These are phyloP conservation scores for Ondatra zibethicus DNA, from an alignment of 2,113 vertebrate genomes.

Conservation along the genomic window DNA sequence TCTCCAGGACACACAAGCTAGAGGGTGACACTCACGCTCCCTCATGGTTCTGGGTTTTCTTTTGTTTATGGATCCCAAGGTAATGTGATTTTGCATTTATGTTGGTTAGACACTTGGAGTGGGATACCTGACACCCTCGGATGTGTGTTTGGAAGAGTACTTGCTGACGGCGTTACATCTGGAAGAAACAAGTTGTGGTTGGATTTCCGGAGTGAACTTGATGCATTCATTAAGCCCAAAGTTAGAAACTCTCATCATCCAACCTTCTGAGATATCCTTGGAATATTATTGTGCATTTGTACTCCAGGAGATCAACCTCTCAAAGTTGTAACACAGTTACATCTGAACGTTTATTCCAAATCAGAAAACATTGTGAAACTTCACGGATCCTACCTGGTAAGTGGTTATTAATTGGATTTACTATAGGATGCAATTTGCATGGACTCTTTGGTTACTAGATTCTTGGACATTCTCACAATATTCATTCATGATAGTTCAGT, in stretches of 20 bases:
- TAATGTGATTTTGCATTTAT: neutral
- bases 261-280: neutral
- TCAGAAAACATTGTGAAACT: neutral
- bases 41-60: neutral
- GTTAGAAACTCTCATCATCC: neutral
- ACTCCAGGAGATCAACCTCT: neutral
- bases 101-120: neutral
- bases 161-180: neutral
- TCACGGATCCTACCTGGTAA: neutral
- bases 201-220: neutral
- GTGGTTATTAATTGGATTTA: constrained; percentile 16
- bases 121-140: neutral
- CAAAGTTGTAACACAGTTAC: neutral
- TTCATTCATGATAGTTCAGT: neutral
- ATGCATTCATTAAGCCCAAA: neutral
- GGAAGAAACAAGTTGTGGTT: neutral
- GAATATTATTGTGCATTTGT: neutral
- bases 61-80: neutral
- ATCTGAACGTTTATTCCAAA: constrained; percentile 6
- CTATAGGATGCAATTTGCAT: neutral
- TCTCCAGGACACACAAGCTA: too few relatives aligned
- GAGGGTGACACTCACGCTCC: neutral
- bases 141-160: neutral
- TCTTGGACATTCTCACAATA: neutral
- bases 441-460: neutral